Evolutionary conservation across 2,888 invertebrate species (phyloP), one percentile per base, ranked within the genome.

Genomic region (Epistrophella euchroma): DNA sequence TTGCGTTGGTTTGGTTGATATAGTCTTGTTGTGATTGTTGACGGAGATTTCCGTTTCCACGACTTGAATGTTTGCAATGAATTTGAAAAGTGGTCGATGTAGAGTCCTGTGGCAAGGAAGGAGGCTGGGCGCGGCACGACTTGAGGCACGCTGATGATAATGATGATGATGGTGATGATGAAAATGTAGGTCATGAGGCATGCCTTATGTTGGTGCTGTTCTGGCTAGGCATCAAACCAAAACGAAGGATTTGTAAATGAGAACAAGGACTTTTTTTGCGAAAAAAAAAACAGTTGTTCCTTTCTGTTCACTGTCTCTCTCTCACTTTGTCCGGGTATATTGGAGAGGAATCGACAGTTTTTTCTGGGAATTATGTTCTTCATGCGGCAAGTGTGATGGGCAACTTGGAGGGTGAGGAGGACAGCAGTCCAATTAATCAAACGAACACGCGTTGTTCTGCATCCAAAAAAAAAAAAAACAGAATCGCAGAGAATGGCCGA

Each of bases 381-480:
- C 56, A 50, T 70, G 28, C 28, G n/a, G 19, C 15, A 4, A 5
- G 1, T n/a, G 0, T 10, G 19, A n/a, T n/a, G n/a, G n/a, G n/a
- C n/a, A n/a, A n/a, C n/a, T n/a, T n/a, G 32, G 32, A 15, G 28
- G 9, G 10, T 11, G 19, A 50, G 43, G 60, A 43, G 77, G 85
- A 73, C 78, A 75, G 35, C 25, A 52, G 74, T 86, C 71, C 82
- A 86, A 82, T 86, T 86, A 81, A 77, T 81, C 86, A 86, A 81
- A 55, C 74, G 58, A 81, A 77, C 76, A 75, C 86, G 74, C 81
- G 81, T 86, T 82, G 82, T 77, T 76, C 60, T 74, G 77, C 74
- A 86, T 76, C 50, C 52, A 60, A 60, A 37, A 28, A 55, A 68
- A 79, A 60, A 60, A 37, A 28, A 55, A 68, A 79, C 64, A 66